Percentiles rank a stretch among this genome's conserved stretches.
Conservation (phyloP, 2,113 vertebrate genomes). For the Sciurus niger region DNA sequence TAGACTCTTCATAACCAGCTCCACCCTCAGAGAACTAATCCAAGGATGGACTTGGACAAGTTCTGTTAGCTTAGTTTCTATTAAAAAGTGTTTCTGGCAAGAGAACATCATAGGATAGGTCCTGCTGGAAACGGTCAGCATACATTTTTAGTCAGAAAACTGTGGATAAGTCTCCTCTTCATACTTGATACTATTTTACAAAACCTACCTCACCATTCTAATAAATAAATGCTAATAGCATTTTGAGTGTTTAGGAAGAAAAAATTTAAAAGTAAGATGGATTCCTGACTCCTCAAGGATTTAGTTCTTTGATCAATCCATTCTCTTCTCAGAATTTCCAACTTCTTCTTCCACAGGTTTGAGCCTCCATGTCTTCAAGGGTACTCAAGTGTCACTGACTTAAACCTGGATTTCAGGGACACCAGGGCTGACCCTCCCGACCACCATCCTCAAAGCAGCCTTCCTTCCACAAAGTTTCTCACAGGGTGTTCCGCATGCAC, state of each 20-base stretch:
- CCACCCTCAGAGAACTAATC: conserved; percentile 32
- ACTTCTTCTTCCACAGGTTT: neutral
- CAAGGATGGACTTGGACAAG: neutral
- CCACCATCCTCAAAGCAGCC: neutral
- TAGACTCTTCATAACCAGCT: neutral
- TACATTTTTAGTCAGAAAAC: neutral
- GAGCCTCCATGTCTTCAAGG: neutral
- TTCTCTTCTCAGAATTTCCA: neutral
- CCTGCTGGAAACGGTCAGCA: neutral
- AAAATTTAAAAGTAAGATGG: neutral
- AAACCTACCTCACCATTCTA: neutral
- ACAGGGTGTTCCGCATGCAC: neutral
- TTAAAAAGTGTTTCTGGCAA: conserved; percentile 17
- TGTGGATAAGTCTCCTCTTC: neutral
- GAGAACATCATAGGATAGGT: neutral
- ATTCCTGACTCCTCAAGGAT: neutral
- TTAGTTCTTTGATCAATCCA: neutral
- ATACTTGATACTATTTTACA: neutral
- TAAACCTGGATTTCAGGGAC: neutral
- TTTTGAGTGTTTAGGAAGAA: neutral
- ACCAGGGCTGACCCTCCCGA: neutral
- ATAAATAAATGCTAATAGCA: neutral
- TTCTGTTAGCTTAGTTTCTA: conserved; percentile 24
- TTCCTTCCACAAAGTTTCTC: neutral
- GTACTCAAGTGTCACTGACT: neutral